Evolutionary conservation across 2,888 invertebrate genomes (phyloP), one percentile per base, ranked within the genome.

Genomic region (Brachylomia viminalis): DNA sequence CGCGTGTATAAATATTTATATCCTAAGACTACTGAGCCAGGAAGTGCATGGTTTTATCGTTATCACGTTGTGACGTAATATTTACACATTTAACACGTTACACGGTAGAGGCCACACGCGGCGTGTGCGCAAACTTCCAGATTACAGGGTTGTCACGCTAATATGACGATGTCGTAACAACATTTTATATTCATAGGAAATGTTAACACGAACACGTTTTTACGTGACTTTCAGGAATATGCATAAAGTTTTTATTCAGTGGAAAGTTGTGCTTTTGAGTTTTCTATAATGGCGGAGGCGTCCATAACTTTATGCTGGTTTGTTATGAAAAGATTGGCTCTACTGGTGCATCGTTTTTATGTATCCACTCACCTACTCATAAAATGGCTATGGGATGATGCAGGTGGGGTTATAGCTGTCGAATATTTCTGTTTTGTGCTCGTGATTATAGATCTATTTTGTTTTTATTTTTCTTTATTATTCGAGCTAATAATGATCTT

Each of bases 1-100:
- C n/a, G 7, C 30, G 23, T 69, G 17, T 83, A n/a, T 42, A 66
- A 69, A 66, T 80, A 76, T 80, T 79, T 79, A 76, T 72, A 72
- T 66, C 69, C 20, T 17, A 66, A 79, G 52, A 72, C 71, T 49
- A 69, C 56, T 66, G 58, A 72, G 77, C 66, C 74, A 77, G 87
- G 86, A 90, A 91, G 86, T 87, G 87, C 83, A 89, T 78, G 86
- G 77, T 79, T 83, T 89, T 91, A 91, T 92, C 91, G 88, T 88
- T 91, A 91, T 91, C 90, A 87, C 68, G 33, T 61, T 30, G 75
- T 90, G 89, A 87, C 87, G 90, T 87, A 89, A 91, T 91, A 85
- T 89, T 88, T 88, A 89, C 88, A 83, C 59, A 54, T 74, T 42
- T 72, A 54, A 74, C 59, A 23, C 45, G 42, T 87, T 86, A 87